phyloP scores from a whole-genome alignment of 1,140 invertebrate genomes.

The Carcinoscorpius rotundicauda region DNA sequence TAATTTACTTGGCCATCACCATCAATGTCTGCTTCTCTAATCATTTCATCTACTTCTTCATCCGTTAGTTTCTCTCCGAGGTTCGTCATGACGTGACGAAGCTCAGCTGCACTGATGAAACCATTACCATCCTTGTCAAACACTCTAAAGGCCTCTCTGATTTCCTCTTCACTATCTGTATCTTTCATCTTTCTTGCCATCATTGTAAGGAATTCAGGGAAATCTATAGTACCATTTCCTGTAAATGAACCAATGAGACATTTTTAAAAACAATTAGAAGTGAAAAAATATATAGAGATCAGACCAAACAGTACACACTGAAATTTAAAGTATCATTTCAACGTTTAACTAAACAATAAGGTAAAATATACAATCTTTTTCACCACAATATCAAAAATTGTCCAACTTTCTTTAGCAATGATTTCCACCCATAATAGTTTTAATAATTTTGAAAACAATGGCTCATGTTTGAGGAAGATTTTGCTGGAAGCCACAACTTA shows the following conservation, averaged over 20 bases:
- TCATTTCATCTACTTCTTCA: slow-evolving; percentile 98
- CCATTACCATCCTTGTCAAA: slow-evolving; percentile 98
- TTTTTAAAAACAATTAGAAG: too few relatives aligned
- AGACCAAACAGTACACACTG: too few relatives aligned
- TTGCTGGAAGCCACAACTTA: too few relatives aligned
- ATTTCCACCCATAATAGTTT: too few relatives aligned
- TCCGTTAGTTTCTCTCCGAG: slow-evolving; percentile 96
- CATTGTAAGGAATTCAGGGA: slow-evolving; percentile 98
- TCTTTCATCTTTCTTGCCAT: slow-evolving; percentile 99
- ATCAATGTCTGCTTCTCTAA: slow-evolving; percentile 94
- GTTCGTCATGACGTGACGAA: slow-evolving; percentile 97
- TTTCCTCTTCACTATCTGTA: slow-evolving; percentile 96
- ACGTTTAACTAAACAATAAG: too few relatives aligned
- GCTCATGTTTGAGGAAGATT: too few relatives aligned
- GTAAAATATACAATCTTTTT: too few relatives aligned
- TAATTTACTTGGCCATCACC: slow-evolving; percentile 98
- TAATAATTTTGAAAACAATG: too few relatives aligned
- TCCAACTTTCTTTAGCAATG: too few relatives aligned
- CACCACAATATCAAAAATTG: too few relatives aligned
- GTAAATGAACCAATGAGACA: slow-evolving; percentile 26
- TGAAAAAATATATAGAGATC: too few relatives aligned
- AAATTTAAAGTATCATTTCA: too few relatives aligned
- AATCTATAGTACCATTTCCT: slow-evolving; percentile 98
- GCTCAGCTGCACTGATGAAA: slow-evolving; percentile 88
- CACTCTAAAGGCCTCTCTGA: slow-evolving; percentile 95